Conservation (phyloP, 2,113 vertebrate genomes). For the Xenotilapia longispinis region DNA sequence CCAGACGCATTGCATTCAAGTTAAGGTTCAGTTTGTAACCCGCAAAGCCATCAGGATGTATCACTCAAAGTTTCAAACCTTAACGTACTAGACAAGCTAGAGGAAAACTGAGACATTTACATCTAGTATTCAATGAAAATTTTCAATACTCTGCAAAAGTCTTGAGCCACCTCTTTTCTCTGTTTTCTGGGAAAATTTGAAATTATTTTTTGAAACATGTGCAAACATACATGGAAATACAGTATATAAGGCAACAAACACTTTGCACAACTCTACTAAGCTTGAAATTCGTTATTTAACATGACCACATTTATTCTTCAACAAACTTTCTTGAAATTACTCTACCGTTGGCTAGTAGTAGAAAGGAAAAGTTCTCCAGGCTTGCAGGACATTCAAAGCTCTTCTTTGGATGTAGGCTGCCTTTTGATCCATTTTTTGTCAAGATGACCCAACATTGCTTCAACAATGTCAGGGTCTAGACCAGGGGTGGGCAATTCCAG, state of each 20-base stretch:
- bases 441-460: not conserved
- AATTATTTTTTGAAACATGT: not conserved
- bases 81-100: not conserved
- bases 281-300: not conserved
- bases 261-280: not conserved
- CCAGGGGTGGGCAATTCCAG: not conserved
- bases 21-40: not conserved
- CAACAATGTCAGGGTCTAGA: not conserved
- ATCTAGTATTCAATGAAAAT: not conserved
- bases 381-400: not conserved
- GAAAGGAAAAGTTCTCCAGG: not conserved
- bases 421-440: not conserved
- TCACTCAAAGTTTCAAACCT: not conserved
- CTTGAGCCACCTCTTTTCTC: not conserved
- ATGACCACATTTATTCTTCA: not conserved
- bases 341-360: not conserved
- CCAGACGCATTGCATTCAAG: not conserved
- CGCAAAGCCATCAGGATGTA: not conserved
- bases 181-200: not conserved
- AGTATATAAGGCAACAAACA: not conserved
- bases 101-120: not conserved
- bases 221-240: not conserved
- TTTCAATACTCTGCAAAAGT: not conserved
- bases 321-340: not conserved
- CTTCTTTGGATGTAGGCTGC: not conserved